phyloP scores from a whole-genome alignment of 2,888 invertebrate species.

The Lochmaea crataegi region DNA sequence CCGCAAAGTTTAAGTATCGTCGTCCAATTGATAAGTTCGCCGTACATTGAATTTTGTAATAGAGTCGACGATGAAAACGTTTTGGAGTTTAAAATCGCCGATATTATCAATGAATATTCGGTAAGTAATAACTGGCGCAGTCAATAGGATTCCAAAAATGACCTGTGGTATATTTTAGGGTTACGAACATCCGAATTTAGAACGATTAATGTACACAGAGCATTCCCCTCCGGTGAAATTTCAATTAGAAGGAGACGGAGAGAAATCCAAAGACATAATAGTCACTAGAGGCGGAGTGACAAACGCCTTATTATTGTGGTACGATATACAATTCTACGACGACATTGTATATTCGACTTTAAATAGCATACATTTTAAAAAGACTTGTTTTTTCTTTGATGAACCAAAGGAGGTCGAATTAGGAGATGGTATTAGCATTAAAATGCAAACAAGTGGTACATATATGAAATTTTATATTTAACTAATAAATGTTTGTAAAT shows the following conservation, averaged over 20 bases:
- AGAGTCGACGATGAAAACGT: constrained; percentile 70
- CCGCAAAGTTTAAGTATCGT: constrained; percentile 69
- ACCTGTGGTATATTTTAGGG: constrained; percentile 54
- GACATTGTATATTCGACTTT: constrained; percentile 64
- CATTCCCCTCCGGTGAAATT: constrained; percentile 60
- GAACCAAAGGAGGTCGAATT: constrained; percentile 57
- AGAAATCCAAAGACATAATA: constrained; percentile 41
- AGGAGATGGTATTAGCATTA: constrained; percentile 58
- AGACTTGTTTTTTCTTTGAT: constrained; percentile 66
- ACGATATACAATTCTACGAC: constrained; percentile 66
- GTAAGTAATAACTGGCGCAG: constrained; percentile 59
- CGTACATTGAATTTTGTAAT: constrained; percentile 71
- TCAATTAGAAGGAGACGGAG: constrained; percentile 46
- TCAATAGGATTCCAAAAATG: no score
- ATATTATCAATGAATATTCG: constrained; percentile 71
- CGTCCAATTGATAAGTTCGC: constrained; percentile 71
- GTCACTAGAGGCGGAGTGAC: constrained; percentile 63
- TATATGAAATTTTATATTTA: constrained; percentile 48
- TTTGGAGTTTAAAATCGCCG: constrained; percentile 68
- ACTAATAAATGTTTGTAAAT: constrained; percentile 36
- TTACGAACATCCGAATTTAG: constrained; percentile 68
- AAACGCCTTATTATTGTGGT: constrained; percentile 71
- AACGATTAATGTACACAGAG: constrained; percentile 64
- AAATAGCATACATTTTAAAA: constrained; percentile 64
- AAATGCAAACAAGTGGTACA: constrained; percentile 45